Conservation (phyloP, 2,797 vertebrate genomes). For the Darevskia mixta region DNA sequence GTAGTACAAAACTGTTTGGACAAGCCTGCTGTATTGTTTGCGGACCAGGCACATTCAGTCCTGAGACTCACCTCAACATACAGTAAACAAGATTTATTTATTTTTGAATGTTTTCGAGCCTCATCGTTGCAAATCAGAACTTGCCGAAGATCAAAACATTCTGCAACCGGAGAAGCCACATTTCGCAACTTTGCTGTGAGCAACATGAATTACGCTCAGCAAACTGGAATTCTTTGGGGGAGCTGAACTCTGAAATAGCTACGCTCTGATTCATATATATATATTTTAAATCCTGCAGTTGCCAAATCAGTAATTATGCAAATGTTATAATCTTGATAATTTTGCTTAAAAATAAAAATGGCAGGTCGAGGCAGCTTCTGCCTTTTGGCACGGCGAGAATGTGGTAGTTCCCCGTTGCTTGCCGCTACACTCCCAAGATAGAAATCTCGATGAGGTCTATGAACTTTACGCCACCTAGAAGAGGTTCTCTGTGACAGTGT, state of each 20-base stretch:
- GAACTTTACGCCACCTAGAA: too few species aligned
- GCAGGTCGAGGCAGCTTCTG: background rate
- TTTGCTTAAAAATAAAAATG: background rate
- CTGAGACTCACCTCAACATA: background rate
- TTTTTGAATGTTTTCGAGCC: background rate
- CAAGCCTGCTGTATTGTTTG: background rate
- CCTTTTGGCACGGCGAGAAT: background rate
- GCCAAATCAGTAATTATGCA: constrained; percentile 9
- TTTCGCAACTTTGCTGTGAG: background rate
- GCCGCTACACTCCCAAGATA: background rate
- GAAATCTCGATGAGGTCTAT: background rate
- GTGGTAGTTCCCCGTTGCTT: background rate
- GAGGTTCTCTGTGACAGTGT: too few species aligned
- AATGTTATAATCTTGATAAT: background rate
- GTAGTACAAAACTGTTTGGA: background rate
- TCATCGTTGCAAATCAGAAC: background rate
- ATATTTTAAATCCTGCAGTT: too few species aligned
- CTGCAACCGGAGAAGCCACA: background rate
- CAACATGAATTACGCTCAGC: background rate
- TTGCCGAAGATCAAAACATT: background rate
- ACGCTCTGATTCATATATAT: background rate
- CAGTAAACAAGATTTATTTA: background rate
- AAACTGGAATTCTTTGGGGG: background rate
- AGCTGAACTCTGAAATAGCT: too few species aligned
- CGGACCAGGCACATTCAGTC: background rate